Base-by-base conservation (phyloP, 2,888 invertebrate species). In the Ormyrus rosae region DNA sequence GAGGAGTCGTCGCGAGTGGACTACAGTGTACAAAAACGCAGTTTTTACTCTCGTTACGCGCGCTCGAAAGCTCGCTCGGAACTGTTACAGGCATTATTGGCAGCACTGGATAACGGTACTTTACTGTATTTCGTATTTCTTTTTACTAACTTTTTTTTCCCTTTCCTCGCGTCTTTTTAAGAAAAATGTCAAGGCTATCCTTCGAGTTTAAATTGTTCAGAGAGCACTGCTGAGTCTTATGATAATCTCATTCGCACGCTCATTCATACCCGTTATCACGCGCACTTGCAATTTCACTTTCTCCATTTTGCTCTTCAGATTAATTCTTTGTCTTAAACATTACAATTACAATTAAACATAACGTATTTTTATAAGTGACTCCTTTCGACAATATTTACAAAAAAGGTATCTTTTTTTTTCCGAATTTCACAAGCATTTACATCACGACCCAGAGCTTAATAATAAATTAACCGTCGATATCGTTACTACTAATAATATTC, bases 31-130 rank as follows among this genome's bases (percentile, higher is more conserved):
- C 48, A 78, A 46, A 80, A 19, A 68, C 11, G 9, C 8, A 34
- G 10, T 13, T 71, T 60, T 67, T 70, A 45, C 48, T 53, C 51
- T 68, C 19, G 55, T 75, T 80, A 48, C 34, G 45, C 70, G 67
- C 48, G 63, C 60, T 55, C 61, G 61, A 80, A 34, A 80, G 19
- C 77, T 80, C 77, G 58, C 75, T 69, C 58, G 83, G 83, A 82
- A 84, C 83, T 82, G 58, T 87, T 86, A 86, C 89, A 90, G 90
- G 90, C 90, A 90, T 90, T 88, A 89, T 90, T 90, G 90, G 90
- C 90, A 90, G 90, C 89, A 87, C 87, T 88, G 87, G 87, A 88
- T 89, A 86, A 87, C 85, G 86, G 84, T 86, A 81, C 84, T 83
- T 84, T 83, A 83, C 78, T 83, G 74, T 83, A 81, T 83, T 84